Base-by-base conservation (phyloP, 2,113 vertebrate species). In the Myotis brandtii region DNA sequence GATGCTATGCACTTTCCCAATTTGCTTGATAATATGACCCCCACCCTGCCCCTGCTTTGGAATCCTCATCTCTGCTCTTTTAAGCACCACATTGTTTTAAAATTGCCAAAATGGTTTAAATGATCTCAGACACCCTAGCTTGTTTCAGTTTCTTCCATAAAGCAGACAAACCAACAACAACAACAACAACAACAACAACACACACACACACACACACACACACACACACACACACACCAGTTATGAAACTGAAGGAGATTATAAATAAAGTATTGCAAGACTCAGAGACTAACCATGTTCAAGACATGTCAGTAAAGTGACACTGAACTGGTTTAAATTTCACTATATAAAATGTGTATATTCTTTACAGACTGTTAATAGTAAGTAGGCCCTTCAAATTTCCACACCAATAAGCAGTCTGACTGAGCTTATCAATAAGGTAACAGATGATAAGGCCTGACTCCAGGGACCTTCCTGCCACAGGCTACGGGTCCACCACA, bases 1-100 rank as follows among this genome's bases (percentile, higher is more conserved):
- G 11, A 27, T 7, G 4, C 30, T 66, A 30, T 3, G 25, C 0
- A 18, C 1, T 3, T 17, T 6, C 12, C 32, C 6, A 3, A 5
- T 40, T 9, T 37, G 1, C 40, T 30, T 7, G 37, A 27, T 70
- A 76, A 7, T 0, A 17, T 81, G 37, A 56, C 0, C 2, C 54
- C 40, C 40, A 40, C 40, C 40, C 40, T n/a, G n/a, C n/a, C 16
- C 1, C 6, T 5, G 40, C 10, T 43, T 84, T 13, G 52, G 62
- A 79, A 66, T 20, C 32, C 40, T 81, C 37, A 54, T 10, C 70
- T 64, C 43, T 88, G 37, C 34, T 40, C 66, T 82, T 67, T 25
- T 20, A 79, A 64, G 50, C 25, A 67, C 5, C 17, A 34, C 3
- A 3, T 20, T 56, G 9, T 32, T 84, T 91, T 37, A 81, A 64